Conservation (phyloP, 2,888 invertebrate species). For the Melinaea menophilus region DNA sequence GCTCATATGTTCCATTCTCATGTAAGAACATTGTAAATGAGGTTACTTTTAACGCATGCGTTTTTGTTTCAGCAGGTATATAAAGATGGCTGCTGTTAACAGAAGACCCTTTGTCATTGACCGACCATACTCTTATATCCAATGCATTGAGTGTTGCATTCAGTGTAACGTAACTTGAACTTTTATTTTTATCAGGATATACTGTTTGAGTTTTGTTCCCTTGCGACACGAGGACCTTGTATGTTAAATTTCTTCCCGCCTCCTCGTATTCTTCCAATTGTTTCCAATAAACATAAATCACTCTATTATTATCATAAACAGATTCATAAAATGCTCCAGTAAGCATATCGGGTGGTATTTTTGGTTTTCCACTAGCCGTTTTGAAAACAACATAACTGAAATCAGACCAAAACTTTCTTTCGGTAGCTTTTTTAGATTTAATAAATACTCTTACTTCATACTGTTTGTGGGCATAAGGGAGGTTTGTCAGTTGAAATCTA, state of each 20-base stretch:
- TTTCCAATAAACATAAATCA: conserved; percentile 88
- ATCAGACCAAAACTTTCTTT: conserved; percentile 84
- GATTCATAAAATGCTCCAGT: conserved; percentile 85
- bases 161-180: conserved; percentile 80
- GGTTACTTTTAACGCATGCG: conserved; percentile 62
- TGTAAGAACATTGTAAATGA: conserved; percentile 85
- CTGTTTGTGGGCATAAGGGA: conserved; percentile 81
- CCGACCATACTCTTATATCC: conserved; percentile 79
- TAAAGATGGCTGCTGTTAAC: conserved; percentile 75
- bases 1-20: conserved; percentile 71
- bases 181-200: conserved; percentile 72
- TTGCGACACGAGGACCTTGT: conserved; percentile 74
- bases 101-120: conserved; percentile 80
- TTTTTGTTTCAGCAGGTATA: conserved; percentile 77
- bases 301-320: conserved; percentile 71
- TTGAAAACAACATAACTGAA: conserved; percentile 78
- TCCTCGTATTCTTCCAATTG: conserved; percentile 81
- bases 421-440: conserved; percentile 72
- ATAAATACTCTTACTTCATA: conserved; percentile 86
- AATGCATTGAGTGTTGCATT: conserved; percentile 65
- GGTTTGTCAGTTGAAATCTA: conserved; percentile 66
- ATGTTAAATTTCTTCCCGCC: conserved; percentile 86
- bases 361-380: conserved; percentile 80
- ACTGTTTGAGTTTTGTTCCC: conserved; percentile 53
- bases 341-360: conserved; percentile 82